Conservation (phyloP, 2,797 vertebrate genomes). For the Monodelphis domestica region DNA sequence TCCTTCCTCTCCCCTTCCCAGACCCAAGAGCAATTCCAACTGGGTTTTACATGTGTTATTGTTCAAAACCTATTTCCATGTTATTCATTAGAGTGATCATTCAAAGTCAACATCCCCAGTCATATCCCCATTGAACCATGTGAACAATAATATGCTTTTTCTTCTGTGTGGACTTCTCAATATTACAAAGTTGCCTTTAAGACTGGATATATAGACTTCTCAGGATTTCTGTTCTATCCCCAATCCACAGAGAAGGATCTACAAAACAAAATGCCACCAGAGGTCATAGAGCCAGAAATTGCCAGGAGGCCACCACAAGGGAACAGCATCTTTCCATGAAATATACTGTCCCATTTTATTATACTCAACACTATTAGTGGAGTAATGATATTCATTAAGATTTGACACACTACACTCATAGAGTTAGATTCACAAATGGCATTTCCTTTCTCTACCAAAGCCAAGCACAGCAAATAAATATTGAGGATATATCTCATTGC, state of each 20-base stretch:
- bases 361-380: neutral
- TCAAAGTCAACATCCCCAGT: too few species aligned
- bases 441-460: neutral
- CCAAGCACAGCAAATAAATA: neutral
- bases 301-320: neutral
- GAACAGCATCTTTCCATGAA: neutral
- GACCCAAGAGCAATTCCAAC: too few species aligned
- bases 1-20: too few species aligned
- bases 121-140: too few species aligned
- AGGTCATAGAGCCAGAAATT: neutral
- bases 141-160: too few species aligned
- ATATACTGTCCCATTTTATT: neutral
- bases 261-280: neutral
- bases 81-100: too few species aligned
- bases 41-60: too few species aligned
- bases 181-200: too few species aligned
- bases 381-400: neutral
- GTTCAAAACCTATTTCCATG: too few species aligned
- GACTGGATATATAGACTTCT: neutral
- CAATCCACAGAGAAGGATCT: neutral
- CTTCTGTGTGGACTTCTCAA: too few species aligned
- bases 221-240: neutral
- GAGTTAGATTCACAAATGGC: neutral
- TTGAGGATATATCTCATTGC: neutral
- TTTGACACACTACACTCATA: neutral